Conservation (phyloP, 2,113 vertebrate genomes). For the Odocoileus hemionus region DNA sequence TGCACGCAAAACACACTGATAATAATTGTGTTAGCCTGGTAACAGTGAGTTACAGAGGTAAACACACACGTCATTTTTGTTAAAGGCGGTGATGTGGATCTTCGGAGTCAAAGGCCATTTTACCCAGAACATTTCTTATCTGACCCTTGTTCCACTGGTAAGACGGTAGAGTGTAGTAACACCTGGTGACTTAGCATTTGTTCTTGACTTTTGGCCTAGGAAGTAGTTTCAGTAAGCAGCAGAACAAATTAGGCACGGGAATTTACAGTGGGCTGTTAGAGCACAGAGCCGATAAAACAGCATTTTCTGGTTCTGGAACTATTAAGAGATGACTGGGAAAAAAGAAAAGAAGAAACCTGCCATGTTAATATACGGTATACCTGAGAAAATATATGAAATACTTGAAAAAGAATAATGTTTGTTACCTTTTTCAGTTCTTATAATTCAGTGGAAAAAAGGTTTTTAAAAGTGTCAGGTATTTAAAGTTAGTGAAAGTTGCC, state of each 20-base stretch:
- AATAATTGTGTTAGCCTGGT: not conserved
- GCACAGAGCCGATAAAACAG: not conserved
- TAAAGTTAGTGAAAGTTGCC: slow-evolving; percentile 9
- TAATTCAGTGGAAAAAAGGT: not conserved
- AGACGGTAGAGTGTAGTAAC: not conserved
- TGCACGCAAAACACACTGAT: not conserved
- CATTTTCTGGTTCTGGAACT: not conserved
- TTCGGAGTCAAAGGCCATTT: slow-evolving; percentile 43
- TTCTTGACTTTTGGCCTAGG: not conserved
- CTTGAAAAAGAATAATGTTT: not conserved
- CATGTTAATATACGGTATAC: not conserved
- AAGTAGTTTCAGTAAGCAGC: not conserved
- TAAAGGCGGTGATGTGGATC: not conserved
- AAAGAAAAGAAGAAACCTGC: not conserved
- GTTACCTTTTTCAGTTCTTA: not conserved
- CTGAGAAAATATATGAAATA: not conserved
- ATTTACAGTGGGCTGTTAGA: not conserved
- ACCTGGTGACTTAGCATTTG: not conserved
- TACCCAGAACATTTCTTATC: not conserved
- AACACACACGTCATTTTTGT: not conserved
- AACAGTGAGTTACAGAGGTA: slow-evolving; percentile 44
- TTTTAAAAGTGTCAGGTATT: not conserved
- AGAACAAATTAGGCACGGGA: not conserved
- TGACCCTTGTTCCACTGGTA: not conserved
- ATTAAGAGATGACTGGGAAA: not conserved